These are phyloP conservation scores for Acromyrmex heyeri DNA, from an alignment of 1,140 invertebrate species.

Conservation along the genomic window DNA sequence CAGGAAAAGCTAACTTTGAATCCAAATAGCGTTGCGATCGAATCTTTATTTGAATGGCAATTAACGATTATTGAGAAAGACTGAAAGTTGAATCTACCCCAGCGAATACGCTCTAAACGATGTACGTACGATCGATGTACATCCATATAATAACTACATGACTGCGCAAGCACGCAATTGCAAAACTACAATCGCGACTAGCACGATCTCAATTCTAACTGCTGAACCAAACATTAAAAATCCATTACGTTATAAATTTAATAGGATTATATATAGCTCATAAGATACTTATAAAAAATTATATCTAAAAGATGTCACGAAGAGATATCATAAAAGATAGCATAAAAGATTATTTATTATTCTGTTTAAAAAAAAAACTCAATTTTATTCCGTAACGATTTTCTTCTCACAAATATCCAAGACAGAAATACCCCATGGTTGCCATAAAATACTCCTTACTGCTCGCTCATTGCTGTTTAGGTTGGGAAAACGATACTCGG, in stretches of 20 bases:
- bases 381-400: background rate
- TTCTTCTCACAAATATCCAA: constrained; percentile 15
- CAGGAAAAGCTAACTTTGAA: constrained; percentile 27
- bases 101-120: constrained; percentile 23
- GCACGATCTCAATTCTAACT: constrained; percentile 37
- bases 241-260: constrained; percentile 19
- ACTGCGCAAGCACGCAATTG: background rate
- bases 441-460: constrained; percentile 70
- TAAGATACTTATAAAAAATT: background rate
- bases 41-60: constrained; percentile 43
- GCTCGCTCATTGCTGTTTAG: constrained; percentile 69
- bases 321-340: too few relatives aligned
- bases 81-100: constrained; percentile 16
- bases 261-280: background rate
- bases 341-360: background rate
- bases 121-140: constrained; percentile 21
- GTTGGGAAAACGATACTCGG: constrained; percentile 31
- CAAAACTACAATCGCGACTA: constrained; percentile 5
- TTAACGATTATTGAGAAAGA: constrained; percentile 44
- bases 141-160: constrained; percentile 6
- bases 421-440: constrained; percentile 19
- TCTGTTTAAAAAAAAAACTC: background rate
- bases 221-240: background rate
- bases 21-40: background rate
- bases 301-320: background rate